Evolutionary conservation across 2,797 vertebrate genomes (phyloP), one percentile per base, ranked within the genome.

Genomic region (Leptodactylus fallax): DNA sequence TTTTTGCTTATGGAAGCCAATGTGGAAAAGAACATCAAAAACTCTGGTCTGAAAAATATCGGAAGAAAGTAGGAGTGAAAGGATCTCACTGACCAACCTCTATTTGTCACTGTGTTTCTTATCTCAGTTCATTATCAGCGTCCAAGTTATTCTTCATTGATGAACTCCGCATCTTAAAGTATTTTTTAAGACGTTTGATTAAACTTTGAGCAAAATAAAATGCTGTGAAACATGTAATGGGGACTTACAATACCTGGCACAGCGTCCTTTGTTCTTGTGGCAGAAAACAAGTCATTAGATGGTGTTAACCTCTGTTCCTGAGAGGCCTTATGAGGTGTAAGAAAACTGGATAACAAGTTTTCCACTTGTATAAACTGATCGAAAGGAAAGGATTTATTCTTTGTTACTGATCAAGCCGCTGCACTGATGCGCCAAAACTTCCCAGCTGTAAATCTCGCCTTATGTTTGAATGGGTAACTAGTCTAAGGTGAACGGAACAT

Each of bases 291-390:
- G 79, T 87, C 85, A 87, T 87, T 87, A 81, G 65, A 71, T 74
- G 67, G 78, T 72, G 85, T 87, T 87, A 87, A 71, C 85, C 86
- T 87, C 79, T 87, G 67, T 60, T 76, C 47, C 69, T 76, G 23
- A 19, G 69, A 87, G 79, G 69, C 71, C 58, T 53, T 65, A 21
- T 36, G 16, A 63, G 78, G 79, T 81, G 86, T 63, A 87, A 87
- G 79, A 77, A 87, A 87, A 87, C 80, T 82, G 79, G 67, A 72
- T 87, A 87, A 87, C 79, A 87, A 65, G 79, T 82, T 72, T 84
- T 87, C 79, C 79, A 76, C 67, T 74, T 49, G 69, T 81, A 49
- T 72, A 74, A 87, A 82, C 79, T 77, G 79, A 76, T 81, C 76
- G 65, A 81, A 87, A 82, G 61, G 56, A 81, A 82, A 76, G 45